These are phyloP conservation scores for Sebastes nivosus DNA, from an alignment of 2,797 vertebrate species.

Conservation along the genomic window DNA sequence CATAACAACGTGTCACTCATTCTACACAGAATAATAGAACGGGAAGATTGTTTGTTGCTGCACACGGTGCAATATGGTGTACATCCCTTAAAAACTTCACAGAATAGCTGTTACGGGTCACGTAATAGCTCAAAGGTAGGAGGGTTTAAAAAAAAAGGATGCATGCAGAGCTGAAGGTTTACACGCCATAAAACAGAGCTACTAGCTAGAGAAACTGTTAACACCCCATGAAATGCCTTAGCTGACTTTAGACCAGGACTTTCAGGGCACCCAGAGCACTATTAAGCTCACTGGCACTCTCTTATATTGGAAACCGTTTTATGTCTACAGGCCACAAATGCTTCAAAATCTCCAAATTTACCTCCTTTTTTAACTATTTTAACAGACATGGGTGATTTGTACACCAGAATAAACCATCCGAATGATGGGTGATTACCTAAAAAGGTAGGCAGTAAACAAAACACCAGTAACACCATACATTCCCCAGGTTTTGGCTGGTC, in stretches of 20 bases:
- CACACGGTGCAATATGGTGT: constrained; percentile 30
- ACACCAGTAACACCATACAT: constrained; percentile 27
- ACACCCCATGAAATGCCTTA: constrained; percentile 68
- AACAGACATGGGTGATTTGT: constrained; percentile 25
- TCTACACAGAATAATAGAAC: constrained; percentile 48
- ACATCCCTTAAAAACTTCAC: constrained; percentile 36
- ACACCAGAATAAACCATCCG: constrained; percentile 14
- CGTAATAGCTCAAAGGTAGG: constrained; percentile 34
- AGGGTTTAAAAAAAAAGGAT: constrained; percentile 52
- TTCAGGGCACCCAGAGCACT: constrained; percentile 76
- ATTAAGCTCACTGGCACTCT: constrained; percentile 79
- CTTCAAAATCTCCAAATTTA: constrained; percentile 36
- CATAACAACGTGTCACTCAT: constrained; percentile 68
- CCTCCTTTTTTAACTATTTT: constrained; percentile 42
- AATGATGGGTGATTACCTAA: constrained; percentile 33
- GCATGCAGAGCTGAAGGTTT: constrained; percentile 55
- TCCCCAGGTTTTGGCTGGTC: constrained; percentile 28
- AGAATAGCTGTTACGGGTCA: constrained; percentile 29
- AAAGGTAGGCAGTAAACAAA: constrained; percentile 42
- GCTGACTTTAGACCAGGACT: constrained; percentile 57
- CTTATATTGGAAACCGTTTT: constrained; percentile 65
- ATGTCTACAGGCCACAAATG: constrained; percentile 41
- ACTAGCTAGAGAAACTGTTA: constrained; percentile 62
- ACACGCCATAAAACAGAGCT: constrained; percentile 66
- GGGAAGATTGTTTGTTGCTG: constrained; percentile 43